Conservation (phyloP, 2,888 invertebrate genomes). For the Cryptocephalus moraei region DNA sequence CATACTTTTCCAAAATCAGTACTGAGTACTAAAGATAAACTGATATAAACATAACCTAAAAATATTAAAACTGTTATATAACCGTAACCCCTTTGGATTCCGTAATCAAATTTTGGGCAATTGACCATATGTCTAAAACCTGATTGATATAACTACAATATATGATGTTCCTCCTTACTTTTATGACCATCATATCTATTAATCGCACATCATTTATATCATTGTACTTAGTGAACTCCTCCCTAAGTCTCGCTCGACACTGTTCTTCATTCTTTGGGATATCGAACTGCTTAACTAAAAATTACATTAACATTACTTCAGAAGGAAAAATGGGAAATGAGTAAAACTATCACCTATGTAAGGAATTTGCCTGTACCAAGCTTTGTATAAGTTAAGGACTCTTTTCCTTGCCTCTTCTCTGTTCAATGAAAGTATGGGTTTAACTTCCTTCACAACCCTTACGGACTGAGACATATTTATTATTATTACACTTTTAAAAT, state of each 20-base stretch:
- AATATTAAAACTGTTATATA: no score
- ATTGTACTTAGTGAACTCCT: slow-evolving; percentile 67
- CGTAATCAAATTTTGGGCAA: no score
- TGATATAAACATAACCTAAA: no score
- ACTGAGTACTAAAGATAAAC: no score
- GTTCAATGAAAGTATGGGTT: slow-evolving; percentile 75
- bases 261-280: slow-evolving; percentile 64
- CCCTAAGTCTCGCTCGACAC: slow-evolving; percentile 62
- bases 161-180: slow-evolving; percentile 47
- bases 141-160: background rate
- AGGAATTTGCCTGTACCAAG: slow-evolving; percentile 90
- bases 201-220: slow-evolving; percentile 72
- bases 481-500: no score
- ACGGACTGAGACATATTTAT: slow-evolving; percentile 36
- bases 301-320: background rate
- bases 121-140: no score
- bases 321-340: slow-evolving; percentile 25
- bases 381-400: slow-evolving; percentile 81
- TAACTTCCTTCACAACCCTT: slow-evolving; percentile 56
- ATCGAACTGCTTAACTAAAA: slow-evolving; percentile 70
- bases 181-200: slow-evolving; percentile 85
- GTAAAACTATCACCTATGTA: slow-evolving; percentile 50
- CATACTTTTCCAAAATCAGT: no score
- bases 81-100: no score
- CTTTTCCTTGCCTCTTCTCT: slow-evolving; percentile 67